Evolutionary conservation across 2,113 vertebrate genomes (phyloP), one percentile per base, ranked within the genome.

Genomic region (Cairina moschata): DNA sequence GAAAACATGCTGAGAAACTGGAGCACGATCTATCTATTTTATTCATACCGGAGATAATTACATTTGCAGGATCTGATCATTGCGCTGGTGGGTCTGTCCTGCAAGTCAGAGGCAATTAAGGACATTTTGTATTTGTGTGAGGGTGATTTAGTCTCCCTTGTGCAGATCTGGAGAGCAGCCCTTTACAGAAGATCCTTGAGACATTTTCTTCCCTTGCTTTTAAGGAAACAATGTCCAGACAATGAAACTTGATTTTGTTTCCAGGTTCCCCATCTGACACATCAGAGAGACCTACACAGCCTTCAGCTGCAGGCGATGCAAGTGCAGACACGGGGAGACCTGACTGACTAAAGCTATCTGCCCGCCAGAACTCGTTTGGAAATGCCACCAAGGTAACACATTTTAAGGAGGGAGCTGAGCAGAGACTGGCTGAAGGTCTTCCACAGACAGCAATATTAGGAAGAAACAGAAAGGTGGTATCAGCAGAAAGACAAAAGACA

Each of bases 271-370:
- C 7, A 28, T 21, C 42, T 73, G 54, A 71, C 13, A 29, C 50
- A 66, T 12, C 14, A 78, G 32, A 0, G 13, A 80, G 65, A 91
- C 63, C 50, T 46, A 16, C 0, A 0, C 55, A 86, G 56, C 63
- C 0, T 3, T 72, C 48, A 26, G 36, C 9, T 34, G 31, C 79
- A 78, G 32, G 28, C n/a, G 67, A 77, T 38, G 59, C 59, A 76
- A 60, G 72, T n/a, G 73, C 0, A 1, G 25, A 38, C n/a, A 52
- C 0, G 2, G n/a, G 46, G 55, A 74, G 25, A 77, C 66, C n/a
- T 15, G 55, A 77, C 2, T 46, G 59, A 83, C 32, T 20, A 40
- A 87, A 89, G 55, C 44, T 36, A 78, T 25, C 69, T 48, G 48
- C 58, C 31, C 7, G 73, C 2, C 23, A 77, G 42, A 78, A 88